Evolutionary conservation across 1,140 invertebrate genomes (phyloP).

Genomic region (Meloidogyne floridensis): DNA sequence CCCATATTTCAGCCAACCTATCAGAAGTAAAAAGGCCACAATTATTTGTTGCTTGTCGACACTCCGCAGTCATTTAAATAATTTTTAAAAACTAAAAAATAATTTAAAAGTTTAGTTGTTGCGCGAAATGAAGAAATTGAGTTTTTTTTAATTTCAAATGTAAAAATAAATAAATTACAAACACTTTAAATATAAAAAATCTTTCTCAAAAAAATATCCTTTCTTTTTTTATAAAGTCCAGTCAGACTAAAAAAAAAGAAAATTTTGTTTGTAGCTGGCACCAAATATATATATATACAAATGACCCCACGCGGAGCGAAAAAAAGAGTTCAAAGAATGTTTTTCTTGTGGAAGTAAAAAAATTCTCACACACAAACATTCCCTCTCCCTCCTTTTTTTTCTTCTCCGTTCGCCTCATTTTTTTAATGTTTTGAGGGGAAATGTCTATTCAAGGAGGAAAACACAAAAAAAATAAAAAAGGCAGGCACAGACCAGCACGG

Average conservation of each 20-base stretch:
- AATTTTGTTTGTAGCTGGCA: constrained; percentile 18
- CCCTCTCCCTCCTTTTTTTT: too few relatives aligned
- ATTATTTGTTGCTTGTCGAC: not conserved
- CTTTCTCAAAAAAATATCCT: not conserved
- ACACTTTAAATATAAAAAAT: too few relatives aligned
- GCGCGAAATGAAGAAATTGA: not conserved
- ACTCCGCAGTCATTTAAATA: constrained; percentile 18
- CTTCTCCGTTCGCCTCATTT: constrained; percentile 2
- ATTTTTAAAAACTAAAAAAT: not conserved
- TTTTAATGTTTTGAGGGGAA: constrained; percentile 18
- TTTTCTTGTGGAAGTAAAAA: not conserved
- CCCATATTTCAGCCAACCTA: constrained; percentile 24
- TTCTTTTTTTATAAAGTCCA: not conserved
- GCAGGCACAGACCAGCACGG: constrained; percentile 30
- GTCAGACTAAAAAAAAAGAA: not conserved
- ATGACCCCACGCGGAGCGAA: not conserved
- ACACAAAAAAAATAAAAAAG: not conserved
- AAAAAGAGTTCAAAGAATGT: constrained; percentile 30
- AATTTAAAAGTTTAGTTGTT: not conserved
- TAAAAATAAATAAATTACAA: not conserved
- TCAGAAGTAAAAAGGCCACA: constrained; percentile 22
- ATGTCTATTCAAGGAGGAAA: not conserved
- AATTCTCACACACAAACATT: not conserved
- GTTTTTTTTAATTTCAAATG: not conserved
- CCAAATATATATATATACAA: not conserved